Evolutionary conservation across 2,113 vertebrate genomes (phyloP).

Genomic region (Dromiciops gliroides): DNA sequence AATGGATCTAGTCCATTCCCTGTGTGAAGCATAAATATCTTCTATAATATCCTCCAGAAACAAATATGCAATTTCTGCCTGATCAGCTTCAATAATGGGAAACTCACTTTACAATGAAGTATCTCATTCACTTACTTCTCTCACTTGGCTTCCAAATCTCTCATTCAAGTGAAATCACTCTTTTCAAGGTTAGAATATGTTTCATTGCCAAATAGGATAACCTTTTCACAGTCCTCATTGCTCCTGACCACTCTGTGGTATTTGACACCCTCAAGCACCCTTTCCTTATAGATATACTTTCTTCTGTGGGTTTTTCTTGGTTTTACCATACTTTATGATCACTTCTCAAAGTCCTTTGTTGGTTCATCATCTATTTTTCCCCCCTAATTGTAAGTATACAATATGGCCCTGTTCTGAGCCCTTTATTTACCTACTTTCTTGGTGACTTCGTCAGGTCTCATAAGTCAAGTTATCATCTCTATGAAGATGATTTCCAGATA

Average conservation of each 20-base stretch:
- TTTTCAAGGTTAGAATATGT: neutral
- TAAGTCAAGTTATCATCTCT: neutral
- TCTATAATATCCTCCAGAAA: neutral
- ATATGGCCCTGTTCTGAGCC: neutral
- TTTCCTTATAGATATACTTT: neutral
- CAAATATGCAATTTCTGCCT: neutral
- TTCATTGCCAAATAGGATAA: neutral
- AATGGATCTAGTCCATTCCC: neutral
- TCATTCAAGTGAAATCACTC: neutral
- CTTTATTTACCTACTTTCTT: neutral
- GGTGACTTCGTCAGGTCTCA: neutral
- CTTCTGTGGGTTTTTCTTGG: neutral
- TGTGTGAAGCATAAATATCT: neutral
- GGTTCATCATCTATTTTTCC: neutral
- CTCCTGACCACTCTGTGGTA: neutral
- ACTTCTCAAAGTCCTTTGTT: neutral
- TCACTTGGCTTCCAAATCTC: neutral
- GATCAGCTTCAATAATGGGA: neutral
- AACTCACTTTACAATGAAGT: neutral
- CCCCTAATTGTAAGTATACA: neutral
- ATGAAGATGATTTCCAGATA: neutral
- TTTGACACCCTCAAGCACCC: neutral
- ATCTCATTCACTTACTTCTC: neutral
- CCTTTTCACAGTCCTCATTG: neutral
- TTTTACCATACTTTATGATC: neutral